phyloP scores from a whole-genome alignment of 2,888 invertebrate species.

The Polyommatus iphigenia region DNA sequence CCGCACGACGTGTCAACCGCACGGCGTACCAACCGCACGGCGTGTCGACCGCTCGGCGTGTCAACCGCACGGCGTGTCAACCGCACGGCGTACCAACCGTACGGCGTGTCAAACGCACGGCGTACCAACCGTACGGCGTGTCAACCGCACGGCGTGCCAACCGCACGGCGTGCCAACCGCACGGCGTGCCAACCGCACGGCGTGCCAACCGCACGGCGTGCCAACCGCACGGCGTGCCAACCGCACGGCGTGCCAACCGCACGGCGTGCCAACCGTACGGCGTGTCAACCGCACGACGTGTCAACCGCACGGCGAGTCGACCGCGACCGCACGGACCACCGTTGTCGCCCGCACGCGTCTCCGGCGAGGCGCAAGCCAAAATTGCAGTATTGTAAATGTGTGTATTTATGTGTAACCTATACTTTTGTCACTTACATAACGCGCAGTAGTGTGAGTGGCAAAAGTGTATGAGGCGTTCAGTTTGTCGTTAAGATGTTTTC shows the following conservation, averaged over 20 bases:
- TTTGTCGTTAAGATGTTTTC: slow-evolving; percentile 37
- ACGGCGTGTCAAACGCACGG: neutral
- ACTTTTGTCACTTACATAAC: neutral
- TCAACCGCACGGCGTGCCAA: slow-evolving; percentile 43
- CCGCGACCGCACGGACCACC: slow-evolving; percentile 29
- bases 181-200: slow-evolving; percentile 25
- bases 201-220: slow-evolving; percentile 47
- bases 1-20: slow-evolving; percentile 22
- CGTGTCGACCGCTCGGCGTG: neutral
- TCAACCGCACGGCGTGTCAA: slow-evolving; percentile 40
- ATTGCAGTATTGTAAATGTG: slow-evolving; percentile 50
- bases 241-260: slow-evolving; percentile 44
- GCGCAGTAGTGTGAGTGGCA: neutral
- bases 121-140: slow-evolving; percentile 4
- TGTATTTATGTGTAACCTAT: slow-evolving; percentile 38
- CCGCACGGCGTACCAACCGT: slow-evolving; percentile 44
- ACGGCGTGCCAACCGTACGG: too few species aligned
- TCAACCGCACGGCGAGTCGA: slow-evolving; percentile 40
- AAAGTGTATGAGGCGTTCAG: neutral
- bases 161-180: too few species aligned
- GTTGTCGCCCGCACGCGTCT: slow-evolving; percentile 39
- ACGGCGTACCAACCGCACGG: slow-evolving; percentile 29
- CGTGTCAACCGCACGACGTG: slow-evolving; percentile 42
- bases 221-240: neutral
- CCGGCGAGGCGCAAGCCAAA: slow-evolving; percentile 46